Evolutionary conservation across 2,888 invertebrate genomes (phyloP).

Genomic region (Lasioglossum marginatum): DNA sequence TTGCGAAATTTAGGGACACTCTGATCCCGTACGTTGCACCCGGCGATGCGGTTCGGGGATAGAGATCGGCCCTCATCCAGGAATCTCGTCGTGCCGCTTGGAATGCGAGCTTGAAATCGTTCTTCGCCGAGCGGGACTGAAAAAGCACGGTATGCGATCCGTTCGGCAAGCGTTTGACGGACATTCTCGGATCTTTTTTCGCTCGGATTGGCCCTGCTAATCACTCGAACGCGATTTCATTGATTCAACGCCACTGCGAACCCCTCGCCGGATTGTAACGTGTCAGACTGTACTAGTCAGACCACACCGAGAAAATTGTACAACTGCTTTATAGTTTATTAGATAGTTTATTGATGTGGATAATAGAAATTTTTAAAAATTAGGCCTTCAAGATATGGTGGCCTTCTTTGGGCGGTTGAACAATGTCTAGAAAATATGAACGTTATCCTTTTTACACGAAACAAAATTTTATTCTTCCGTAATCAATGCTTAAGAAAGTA

Average conservation of each 20-base stretch:
- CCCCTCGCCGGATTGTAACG: neutral
- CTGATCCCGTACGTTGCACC: neutral
- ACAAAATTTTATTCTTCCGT: too few species aligned
- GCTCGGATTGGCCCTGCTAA: neutral
- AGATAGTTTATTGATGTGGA: too few species aligned
- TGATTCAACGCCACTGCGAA: neutral
- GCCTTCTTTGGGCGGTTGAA: too few species aligned
- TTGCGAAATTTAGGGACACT: slow-evolving; percentile 59
- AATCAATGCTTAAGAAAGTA: too few species aligned
- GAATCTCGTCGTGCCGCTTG: slow-evolving; percentile 14
- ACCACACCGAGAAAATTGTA: too few species aligned
- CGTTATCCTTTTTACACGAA: too few species aligned
- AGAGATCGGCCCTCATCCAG: neutral
- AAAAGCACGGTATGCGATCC: neutral
- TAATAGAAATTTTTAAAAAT: too few species aligned
- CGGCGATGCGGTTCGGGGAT: neutral
- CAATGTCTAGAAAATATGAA: too few species aligned
- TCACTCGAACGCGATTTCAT: neutral
- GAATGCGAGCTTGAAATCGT: slow-evolving; percentile 15
- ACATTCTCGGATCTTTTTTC: neutral
- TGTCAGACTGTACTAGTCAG: neutral
- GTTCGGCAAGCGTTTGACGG: neutral
- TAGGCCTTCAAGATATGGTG: too few species aligned
- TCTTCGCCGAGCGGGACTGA: neutral
- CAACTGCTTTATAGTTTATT: too few species aligned